Evolutionary conservation across 1,140 invertebrate genomes (phyloP).

Genomic region (Amphibalanus amphitrite): DNA sequence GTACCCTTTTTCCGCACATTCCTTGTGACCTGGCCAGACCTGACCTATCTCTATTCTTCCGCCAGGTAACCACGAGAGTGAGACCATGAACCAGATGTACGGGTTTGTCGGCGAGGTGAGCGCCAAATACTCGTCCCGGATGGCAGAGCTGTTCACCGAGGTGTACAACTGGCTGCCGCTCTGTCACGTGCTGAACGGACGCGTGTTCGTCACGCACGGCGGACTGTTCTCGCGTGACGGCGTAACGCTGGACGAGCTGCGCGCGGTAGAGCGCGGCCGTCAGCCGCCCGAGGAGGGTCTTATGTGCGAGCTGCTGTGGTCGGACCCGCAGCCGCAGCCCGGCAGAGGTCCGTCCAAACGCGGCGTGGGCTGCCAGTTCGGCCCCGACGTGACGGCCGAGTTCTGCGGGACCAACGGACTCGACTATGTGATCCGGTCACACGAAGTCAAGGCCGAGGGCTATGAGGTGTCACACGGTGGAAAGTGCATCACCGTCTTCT

Average conservation of each 20-base stretch:
- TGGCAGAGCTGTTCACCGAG: conserved; percentile 95
- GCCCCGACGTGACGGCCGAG: conserved; percentile 81
- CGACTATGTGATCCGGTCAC: conserved; percentile 86
- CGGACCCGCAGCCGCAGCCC: conserved; percentile 76
- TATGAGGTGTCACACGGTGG: conserved; percentile 89
- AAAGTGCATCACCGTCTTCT: conserved; percentile 90
- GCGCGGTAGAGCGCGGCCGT: conserved; percentile 63
- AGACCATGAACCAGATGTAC: conserved; percentile 99
- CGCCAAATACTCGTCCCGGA: conserved; percentile 79
- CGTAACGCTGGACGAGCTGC: conserved; percentile 79
- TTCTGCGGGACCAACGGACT: conserved; percentile 74
- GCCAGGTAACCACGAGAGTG: conserved; percentile 91
- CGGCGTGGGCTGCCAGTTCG: conserved; percentile 96
- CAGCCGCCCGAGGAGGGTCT: conserved; percentile 80
- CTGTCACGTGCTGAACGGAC: conserved; percentile 82
- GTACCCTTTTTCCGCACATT: neutral
- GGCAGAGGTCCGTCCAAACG: conserved; percentile 85
- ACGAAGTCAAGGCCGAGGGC: conserved; percentile 94
- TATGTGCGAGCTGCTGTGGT: conserved; percentile 98
- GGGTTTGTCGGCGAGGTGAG: conserved; percentile 97
- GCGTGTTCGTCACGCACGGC: conserved; percentile 79
- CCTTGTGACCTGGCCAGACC: neutral
- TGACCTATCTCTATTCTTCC: conserved; percentile 18
- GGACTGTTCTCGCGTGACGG: conserved; percentile 76
- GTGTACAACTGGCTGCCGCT: conserved; percentile 96